Percentiles rank a stretch among this genome's conserved stretches.
Conservation (phyloP, 2,888 invertebrate species). For the Chrysolina americana region DNA sequence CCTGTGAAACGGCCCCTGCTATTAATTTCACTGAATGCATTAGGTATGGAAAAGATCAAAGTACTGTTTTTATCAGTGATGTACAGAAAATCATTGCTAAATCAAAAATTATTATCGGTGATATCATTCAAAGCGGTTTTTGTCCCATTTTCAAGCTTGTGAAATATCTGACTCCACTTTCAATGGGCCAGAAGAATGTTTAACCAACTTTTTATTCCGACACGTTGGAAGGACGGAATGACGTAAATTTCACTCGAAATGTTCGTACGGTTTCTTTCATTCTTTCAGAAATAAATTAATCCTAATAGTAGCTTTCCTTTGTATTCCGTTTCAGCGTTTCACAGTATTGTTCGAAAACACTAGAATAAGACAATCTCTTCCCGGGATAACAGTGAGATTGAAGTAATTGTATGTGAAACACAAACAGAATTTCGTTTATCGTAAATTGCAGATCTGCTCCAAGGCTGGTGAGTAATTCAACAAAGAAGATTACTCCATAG, state of each 20-base stretch:
- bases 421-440: slow-evolving; percentile 51
- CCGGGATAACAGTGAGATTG: slow-evolving; percentile 30
- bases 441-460: slow-evolving; percentile 45
- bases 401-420: slow-evolving; percentile 51
- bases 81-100: too few species aligned
- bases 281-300: not conserved
- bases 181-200: too few species aligned
- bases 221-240: not conserved
- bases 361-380: slow-evolving; percentile 25
- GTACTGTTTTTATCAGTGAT: too few species aligned
- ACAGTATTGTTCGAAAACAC: slow-evolving; percentile 30
- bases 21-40: too few species aligned
- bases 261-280: not conserved
- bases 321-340: slow-evolving; percentile 6
- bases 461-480: slow-evolving; percentile 49
- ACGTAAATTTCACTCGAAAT: not conserved
- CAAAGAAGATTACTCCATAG: slow-evolving; percentile 49
- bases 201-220: too few species aligned
- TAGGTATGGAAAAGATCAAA: too few species aligned
- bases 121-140: too few species aligned
- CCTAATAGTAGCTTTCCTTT: not conserved
- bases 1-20: too few species aligned
- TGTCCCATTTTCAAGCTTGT: too few species aligned
- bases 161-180: too few species aligned
- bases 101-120: too few species aligned